Conservation (phyloP, 2,888 invertebrate species). For the Boloria selene region DNA sequence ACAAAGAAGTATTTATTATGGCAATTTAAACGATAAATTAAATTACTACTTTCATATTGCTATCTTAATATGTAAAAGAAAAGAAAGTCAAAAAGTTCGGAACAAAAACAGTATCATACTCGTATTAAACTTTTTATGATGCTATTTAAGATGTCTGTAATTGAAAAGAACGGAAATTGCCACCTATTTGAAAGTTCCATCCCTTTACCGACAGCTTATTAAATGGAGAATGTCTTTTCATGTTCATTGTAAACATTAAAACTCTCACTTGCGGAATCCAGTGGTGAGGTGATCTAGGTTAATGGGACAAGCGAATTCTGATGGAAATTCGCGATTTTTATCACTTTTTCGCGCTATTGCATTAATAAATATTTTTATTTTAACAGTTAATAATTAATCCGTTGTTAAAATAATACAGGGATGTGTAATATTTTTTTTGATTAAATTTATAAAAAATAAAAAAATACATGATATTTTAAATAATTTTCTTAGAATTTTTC, state of each 20-base stretch:
- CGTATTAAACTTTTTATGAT: neutral
- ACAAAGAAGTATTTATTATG: too few relatives aligned
- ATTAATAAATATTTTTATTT: constrained; percentile 5
- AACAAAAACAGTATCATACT: neutral
- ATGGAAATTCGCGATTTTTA: constrained; percentile 37
- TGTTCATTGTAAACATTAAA: constrained; percentile 62
- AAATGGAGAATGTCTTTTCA: constrained; percentile 59
- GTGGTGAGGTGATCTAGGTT: constrained; percentile 54
- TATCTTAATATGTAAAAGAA: neutral
- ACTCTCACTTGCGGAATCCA: constrained; percentile 62
- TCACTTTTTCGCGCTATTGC: constrained; percentile 12
- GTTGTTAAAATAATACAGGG: too few relatives aligned
- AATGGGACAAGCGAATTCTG: constrained; percentile 57
- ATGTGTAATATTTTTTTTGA: too few relatives aligned
- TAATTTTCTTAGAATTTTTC: too few relatives aligned
- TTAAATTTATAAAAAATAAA: too few relatives aligned
- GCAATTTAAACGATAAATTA: too few relatives aligned
- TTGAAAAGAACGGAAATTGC: constrained; percentile 20
- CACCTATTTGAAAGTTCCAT: constrained; percentile 21
- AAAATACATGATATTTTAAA: too few relatives aligned
- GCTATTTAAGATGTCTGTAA: constrained; percentile 13
- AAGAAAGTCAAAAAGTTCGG: neutral
- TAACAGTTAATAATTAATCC: too few relatives aligned
- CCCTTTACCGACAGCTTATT: constrained; percentile 28
- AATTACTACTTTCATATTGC: too few relatives aligned